A percentile compares a stretch with the other conserved stretches of the same genome.
phyloP scores from a whole-genome alignment of 1,140 invertebrate genomes.

The Saccostrea cuccullata region DNA sequence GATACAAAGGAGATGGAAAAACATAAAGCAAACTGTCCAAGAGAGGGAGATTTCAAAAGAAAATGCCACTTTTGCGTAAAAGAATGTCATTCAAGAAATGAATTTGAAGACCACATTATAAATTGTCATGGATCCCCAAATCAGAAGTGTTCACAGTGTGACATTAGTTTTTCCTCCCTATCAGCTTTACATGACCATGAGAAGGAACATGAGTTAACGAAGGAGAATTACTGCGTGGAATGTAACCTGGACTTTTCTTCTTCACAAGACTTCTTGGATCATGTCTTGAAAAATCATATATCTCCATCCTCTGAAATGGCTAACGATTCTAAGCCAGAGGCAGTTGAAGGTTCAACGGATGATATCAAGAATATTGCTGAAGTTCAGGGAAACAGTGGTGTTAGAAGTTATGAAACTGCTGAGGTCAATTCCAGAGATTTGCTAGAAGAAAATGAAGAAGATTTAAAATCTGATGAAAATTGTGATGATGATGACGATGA shows the following conservation, averaged over 20 bases:
- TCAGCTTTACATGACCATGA: neutral
- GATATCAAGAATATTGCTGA: neutral
- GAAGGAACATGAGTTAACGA: neutral
- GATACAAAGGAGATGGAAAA: neutral
- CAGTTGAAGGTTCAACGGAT: neutral
- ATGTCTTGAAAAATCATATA: conserved; percentile 9
- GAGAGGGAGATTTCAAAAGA: neutral
- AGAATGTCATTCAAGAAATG: neutral
- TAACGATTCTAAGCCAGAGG: neutral
- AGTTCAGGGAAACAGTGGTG: neutral
- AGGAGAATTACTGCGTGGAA: neutral
- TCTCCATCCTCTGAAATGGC: neutral
- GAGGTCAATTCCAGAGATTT: neutral
- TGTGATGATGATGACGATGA: neutral
- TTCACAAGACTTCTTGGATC: neutral
- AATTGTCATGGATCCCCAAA: neutral
- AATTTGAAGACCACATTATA: neutral
- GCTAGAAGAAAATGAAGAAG: neutral
- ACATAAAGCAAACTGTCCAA: neutral
- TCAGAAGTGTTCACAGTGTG: neutral
- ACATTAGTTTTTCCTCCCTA: neutral
- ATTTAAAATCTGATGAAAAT: neutral
- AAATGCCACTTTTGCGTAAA: neutral
- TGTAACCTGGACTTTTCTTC: neutral
- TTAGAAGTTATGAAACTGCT: neutral